phyloP scores from a whole-genome alignment of 64 coral and sea anemone genomes.

The Cladopsammia gracilis region DNA sequence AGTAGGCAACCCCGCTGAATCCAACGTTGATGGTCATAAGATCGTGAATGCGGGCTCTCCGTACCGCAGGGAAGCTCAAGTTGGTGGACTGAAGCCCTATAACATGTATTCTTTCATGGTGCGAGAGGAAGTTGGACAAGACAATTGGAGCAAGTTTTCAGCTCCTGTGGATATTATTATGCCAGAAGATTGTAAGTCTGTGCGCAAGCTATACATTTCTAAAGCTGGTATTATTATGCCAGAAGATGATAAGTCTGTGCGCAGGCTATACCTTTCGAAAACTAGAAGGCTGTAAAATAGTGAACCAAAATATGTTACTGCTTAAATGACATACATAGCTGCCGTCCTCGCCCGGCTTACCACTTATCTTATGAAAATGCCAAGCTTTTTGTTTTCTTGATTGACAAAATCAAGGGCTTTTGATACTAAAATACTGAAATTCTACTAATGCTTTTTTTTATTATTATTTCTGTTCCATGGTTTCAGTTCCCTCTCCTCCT shows the following conservation, averaged over 20 bases:
- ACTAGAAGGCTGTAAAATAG: no score
- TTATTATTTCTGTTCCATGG: no score
- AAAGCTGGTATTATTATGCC: not conserved
- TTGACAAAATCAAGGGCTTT: not conserved
- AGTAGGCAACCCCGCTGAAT: conserved; percentile 44
- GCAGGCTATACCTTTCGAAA: no score
- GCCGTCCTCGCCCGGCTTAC: no score
- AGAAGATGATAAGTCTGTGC: no score
- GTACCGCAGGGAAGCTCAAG: conserved; percentile 54
- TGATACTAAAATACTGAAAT: not conserved
- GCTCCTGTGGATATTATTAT: conserved; percentile 72
- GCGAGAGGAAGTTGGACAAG: conserved; percentile 61
- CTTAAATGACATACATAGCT: no score
- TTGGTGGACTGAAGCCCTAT: conserved; percentile 74
- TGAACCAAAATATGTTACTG: no score
- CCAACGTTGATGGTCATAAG: conserved; percentile 71
- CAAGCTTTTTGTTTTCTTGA: no score
- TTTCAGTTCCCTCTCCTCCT: conserved; percentile 76
- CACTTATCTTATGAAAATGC: no score
- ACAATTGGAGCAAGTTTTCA: conserved; percentile 78
- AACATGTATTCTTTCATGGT: conserved; percentile 87
- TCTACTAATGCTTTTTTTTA: not conserved
- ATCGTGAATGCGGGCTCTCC: conserved; percentile 52
- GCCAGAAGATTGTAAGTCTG: conserved; percentile 86
- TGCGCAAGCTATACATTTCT: no score